phyloP scores from a whole-genome alignment of 2,888 invertebrate genomes.

The Geophilus truncorum region DNA sequence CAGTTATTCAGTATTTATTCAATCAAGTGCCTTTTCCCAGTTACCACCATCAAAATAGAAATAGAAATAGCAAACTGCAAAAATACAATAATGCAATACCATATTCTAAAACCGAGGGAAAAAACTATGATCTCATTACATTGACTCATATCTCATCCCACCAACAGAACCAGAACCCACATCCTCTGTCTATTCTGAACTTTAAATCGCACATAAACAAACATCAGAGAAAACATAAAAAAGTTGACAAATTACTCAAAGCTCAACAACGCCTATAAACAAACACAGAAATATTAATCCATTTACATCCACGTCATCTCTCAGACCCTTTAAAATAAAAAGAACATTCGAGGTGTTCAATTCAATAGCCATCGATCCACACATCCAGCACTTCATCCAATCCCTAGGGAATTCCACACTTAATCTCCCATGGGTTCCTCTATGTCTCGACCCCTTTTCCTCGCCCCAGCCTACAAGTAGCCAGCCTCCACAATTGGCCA shows the following conservation, averaged over 20 bases:
- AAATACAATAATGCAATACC: no score
- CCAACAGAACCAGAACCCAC: not conserved
- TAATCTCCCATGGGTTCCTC: not conserved
- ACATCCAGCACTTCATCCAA: not conserved
- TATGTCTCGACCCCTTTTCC: not conserved
- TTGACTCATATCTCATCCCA: not conserved
- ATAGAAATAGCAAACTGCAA: not conserved
- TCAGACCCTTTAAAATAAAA: no score
- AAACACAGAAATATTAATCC: not conserved
- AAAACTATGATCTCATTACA: not conserved
- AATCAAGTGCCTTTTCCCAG: not conserved
- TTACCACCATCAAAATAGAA: not conserved
- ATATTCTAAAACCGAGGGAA: no score
- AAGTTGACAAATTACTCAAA: not conserved
- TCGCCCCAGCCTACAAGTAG: not conserved
- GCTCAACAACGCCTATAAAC: not conserved
- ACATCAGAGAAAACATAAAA: not conserved
- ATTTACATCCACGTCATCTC: not conserved
- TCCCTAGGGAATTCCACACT: not conserved
- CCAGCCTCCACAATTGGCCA: not conserved
- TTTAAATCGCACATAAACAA: not conserved
- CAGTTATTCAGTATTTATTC: no score
- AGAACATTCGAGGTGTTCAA: no score
- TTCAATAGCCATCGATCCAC: not conserved
- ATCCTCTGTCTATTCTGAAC: not conserved